Percentiles rank a stretch among this genome's conserved stretches.
Evolutionary conservation across 2,113 vertebrate species (phyloP).

Genomic region (Xenopus borealis): DNA sequence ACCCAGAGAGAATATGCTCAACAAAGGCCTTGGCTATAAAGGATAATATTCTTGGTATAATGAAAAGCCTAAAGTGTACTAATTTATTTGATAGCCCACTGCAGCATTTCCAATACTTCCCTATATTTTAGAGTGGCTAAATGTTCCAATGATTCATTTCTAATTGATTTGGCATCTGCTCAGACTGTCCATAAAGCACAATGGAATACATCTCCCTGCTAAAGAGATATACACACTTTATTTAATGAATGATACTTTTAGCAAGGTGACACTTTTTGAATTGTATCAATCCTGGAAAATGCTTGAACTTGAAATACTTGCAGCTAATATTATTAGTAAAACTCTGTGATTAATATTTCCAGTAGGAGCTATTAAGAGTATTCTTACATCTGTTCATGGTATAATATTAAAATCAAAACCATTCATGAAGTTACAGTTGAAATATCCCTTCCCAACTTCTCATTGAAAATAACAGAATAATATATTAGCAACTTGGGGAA

Average conservation of each 20-base stretch:
- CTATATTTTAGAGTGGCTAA: constrained; percentile 33
- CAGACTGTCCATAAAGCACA: constrained; percentile 42
- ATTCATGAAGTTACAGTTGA: constrained; percentile 55
- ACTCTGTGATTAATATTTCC: constrained; percentile 72
- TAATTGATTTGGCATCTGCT: constrained; percentile 42
- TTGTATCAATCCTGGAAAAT: constrained; percentile 70
- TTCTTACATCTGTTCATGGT: constrained; percentile 74
- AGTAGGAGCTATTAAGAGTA: constrained; percentile 70
- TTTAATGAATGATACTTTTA: constrained; percentile 40
- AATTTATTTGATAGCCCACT: constrained; percentile 27
- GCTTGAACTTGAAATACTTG: constrained; percentile 70
- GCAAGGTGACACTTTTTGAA: constrained; percentile 55
- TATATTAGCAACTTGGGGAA: constrained; percentile 64
- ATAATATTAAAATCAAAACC: constrained; percentile 74
- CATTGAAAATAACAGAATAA: constrained; percentile 56
- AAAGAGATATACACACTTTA: constrained; percentile 31
- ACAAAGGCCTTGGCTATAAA: constrained; percentile 1
- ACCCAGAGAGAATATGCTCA: too few species aligned
- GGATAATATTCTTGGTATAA: background rate
- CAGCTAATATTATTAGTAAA: constrained; percentile 72
- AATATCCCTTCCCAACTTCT: constrained; percentile 59
- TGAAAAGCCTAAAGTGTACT: constrained; percentile 10
- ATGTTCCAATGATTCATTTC: constrained; percentile 37
- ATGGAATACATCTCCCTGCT: constrained; percentile 24
- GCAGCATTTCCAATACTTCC: constrained; percentile 29